Conservation (phyloP, 2,888 invertebrate species). For the Melieria picta region DNA sequence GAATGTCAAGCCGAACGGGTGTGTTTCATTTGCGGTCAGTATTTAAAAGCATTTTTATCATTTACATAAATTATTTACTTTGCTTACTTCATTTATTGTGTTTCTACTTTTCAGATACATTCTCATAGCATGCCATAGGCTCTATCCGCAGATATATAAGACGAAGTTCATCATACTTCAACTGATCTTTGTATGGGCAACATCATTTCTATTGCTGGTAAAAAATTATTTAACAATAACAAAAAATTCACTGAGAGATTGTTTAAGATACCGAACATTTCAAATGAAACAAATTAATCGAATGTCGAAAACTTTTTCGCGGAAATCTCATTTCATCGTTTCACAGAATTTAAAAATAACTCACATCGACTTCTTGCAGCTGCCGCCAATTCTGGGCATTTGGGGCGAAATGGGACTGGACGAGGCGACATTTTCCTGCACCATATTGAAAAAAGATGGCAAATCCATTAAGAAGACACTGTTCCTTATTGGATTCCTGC, state of each 20-base stretch:
- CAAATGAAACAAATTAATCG: no score
- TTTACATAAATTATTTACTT: no score
- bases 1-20: no score
- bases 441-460: constrained; percentile 81
- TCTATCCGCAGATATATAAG: constrained; percentile 83
- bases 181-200: constrained; percentile 81
- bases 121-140: constrained; percentile 82
- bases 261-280: no score
- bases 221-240: constrained; percentile 38
- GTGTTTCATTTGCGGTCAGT: no score
- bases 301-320: no score
- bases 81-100: no score
- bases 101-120: constrained; percentile 73
- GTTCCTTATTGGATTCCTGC: constrained; percentile 82
- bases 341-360: background rate
- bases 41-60: no score
- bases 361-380: constrained; percentile 63
- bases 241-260: no score
- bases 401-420: constrained; percentile 89
- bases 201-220: constrained; percentile 79
- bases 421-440: constrained; percentile 85
- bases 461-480: constrained; percentile 85
- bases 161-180: constrained; percentile 78
- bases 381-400: constrained; percentile 81
- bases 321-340: background rate